Percentiles rank a stretch among this genome's conserved stretches.
phyloP scores from a whole-genome alignment of 2,113 vertebrate genomes.

The Petrocephalus zakoni region DNA sequence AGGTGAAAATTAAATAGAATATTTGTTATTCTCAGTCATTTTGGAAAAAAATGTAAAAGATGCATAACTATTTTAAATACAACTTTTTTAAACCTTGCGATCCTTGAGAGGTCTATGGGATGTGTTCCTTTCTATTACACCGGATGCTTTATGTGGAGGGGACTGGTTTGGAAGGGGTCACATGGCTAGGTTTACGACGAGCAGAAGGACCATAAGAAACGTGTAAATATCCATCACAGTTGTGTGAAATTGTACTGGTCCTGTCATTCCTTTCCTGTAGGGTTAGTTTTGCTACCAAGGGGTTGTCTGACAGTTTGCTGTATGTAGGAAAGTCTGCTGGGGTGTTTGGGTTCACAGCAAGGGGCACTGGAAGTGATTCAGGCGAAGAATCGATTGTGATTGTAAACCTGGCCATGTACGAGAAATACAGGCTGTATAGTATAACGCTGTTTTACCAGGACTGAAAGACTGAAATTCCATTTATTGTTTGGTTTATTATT shows the following conservation, averaged over 20 bases:
- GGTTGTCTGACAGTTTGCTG: neutral
- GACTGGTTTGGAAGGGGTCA: constrained; percentile 15
- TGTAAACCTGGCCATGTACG: constrained; percentile 44
- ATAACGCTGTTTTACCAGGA: constrained; percentile 30
- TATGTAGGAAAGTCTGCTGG: neutral
- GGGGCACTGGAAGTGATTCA: neutral
- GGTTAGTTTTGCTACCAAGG: neutral
- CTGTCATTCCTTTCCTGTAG: neutral
- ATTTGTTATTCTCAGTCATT: constrained; percentile 35
- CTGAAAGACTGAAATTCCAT: constrained; percentile 25
- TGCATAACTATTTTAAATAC: constrained; percentile 53
- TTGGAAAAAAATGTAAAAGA: constrained; percentile 39
- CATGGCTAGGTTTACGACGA: constrained; percentile 45
- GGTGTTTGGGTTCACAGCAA: neutral
- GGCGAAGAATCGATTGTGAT: neutral
- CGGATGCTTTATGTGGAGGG: constrained; percentile 30
- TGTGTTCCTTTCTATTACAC: constrained; percentile 33
- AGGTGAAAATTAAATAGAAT: constrained; percentile 35
- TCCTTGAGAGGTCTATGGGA: constrained; percentile 45
- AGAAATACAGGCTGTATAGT: constrained; percentile 34
- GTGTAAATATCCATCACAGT: neutral
- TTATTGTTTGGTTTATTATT: constrained; percentile 17
- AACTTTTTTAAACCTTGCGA: constrained; percentile 43
- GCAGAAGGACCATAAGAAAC: constrained; percentile 17
- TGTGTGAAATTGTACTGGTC: neutral